Evolutionary conservation across 1,140 invertebrate species (phyloP).

Genomic region (Stegodyphus mimosarum): DNA sequence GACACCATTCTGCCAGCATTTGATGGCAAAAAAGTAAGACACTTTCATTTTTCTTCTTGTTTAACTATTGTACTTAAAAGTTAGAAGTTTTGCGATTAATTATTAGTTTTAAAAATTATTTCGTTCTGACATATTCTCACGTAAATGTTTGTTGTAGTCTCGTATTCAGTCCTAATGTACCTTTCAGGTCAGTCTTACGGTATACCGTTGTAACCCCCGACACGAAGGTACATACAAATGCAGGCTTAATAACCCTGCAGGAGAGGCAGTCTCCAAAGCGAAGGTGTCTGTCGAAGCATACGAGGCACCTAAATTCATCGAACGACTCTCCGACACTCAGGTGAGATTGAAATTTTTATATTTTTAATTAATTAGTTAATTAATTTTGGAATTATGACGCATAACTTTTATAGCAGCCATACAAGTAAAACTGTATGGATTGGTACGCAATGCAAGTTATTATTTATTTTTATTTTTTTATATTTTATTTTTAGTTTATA

Average conservation of each 20-base stretch:
- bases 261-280: slow-evolving; percentile 76
- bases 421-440: too few species aligned
- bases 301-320: slow-evolving; percentile 86
- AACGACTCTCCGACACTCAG: slow-evolving; percentile 85
- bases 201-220: slow-evolving; percentile 76
- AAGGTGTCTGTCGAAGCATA: slow-evolving; percentile 76
- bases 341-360: slow-evolving; percentile 66
- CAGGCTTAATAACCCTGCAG: slow-evolving; percentile 79
- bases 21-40: slow-evolving; percentile 76
- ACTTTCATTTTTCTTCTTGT: background rate
- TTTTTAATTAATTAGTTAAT: too few species aligned
- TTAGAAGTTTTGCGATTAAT: background rate
- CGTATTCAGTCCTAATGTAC: background rate
- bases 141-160: background rate
- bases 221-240: slow-evolving; percentile 86
- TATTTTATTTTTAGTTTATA: too few species aligned
- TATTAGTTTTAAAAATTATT: background rate
- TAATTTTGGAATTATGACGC: too few species aligned
- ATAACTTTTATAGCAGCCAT: too few species aligned
- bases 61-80: background rate
- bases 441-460: too few species aligned
- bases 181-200: slow-evolving; percentile 76
- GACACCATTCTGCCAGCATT: slow-evolving; percentile 79
- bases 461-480: too few species aligned
- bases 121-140: background rate